Base-by-base conservation (phyloP, 2,888 invertebrate species). In the Stenodera caucasica region DNA sequence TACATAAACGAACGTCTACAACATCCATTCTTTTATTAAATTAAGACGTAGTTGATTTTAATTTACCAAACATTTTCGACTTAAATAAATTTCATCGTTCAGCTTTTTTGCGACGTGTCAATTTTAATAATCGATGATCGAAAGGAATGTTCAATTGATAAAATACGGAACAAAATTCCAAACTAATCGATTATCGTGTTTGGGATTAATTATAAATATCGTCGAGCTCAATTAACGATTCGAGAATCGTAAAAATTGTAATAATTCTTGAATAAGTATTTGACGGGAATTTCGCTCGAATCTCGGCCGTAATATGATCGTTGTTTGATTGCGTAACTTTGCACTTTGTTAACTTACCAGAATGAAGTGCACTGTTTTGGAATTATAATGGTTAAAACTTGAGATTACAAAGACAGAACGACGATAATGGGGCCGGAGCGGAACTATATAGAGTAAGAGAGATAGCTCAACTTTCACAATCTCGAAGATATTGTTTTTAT, bases 331-430 rank as follows among this genome's bases (percentile, higher is more conserved):
- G 76, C 76, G 76, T 72, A 78, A 78, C 78, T 78, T 77, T 77
- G 77, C 75, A 78, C 77, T 77, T 76, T 77, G 77, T 77, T 76
- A 75, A 75, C 75, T 74, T 70, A 70, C 69, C 68, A 72, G 74
- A 75, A 76, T 75, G 69, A 76, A 78, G 76, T 77, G 76, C 76
- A 77, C 72, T 77, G 77, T 77, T 76, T 77, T 70, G 76, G 75
- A 77, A 78, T 77, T 77, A 77, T 77, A 78, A 78, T 77, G 76
- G 77, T 68, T 72, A 75, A n/a, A 78, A 78, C 74, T 78, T 76
- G 69, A 70, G 72, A 75, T 74, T 72, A 74, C 71, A 72, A 69
- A 72, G 72, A 23, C 45, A 45, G 6, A 23, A 45, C 23, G 12
- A 23, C 23, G 23, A 40, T 40, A 18, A 7, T 40, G 8, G 40